A percentile compares a stretch with the other conserved stretches of the same genome.
phyloP scores from a whole-genome alignment of 1,140 invertebrate genomes.

The Drosophila lowei region DNA sequence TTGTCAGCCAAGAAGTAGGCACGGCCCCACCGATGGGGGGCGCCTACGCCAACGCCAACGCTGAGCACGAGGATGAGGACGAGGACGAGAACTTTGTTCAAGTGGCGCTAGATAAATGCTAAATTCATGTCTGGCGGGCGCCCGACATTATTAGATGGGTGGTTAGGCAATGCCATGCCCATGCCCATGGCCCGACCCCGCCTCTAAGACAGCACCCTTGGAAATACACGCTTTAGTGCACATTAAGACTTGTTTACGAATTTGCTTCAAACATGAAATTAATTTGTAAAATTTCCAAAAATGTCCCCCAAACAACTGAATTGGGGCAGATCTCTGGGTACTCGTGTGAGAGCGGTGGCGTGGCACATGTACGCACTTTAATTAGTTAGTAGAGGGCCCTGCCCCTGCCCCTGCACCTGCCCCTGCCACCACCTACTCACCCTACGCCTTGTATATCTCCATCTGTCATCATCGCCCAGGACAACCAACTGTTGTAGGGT shows the following conservation, averaged over 20 bases:
- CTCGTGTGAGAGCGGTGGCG: neutral
- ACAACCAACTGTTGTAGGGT: conserved; percentile 19
- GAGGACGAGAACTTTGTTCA: conserved; percentile 44
- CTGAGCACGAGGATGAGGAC: neutral
- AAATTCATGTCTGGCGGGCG: conserved; percentile 77
- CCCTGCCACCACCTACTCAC: conserved; percentile 5
- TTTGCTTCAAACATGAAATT: conserved; percentile 79
- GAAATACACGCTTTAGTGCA: conserved; percentile 73
- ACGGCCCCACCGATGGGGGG: too few relatives aligned
- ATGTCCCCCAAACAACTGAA: conserved; percentile 29
- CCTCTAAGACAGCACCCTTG: conserved; percentile 8
- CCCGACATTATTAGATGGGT: conserved; percentile 69
- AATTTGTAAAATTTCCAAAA: conserved; percentile 77
- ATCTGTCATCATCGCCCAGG: conserved; percentile 19
- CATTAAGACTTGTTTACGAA: conserved; percentile 80
- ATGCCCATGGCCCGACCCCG: neutral
- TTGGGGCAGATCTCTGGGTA: neutral
- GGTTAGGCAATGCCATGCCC: conserved; percentile 19
- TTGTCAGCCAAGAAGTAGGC: conserved; percentile 26
- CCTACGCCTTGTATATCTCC: neutral
- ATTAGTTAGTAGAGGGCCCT: conserved; percentile 48
- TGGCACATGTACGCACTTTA: conserved; percentile 53
- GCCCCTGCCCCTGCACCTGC: neutral
- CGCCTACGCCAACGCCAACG: neutral
- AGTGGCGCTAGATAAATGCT: conserved; percentile 81